Evolutionary conservation across 2,888 invertebrate species (phyloP), one percentile per base, ranked within the genome.

Genomic region (Cheilosia grossa): DNA sequence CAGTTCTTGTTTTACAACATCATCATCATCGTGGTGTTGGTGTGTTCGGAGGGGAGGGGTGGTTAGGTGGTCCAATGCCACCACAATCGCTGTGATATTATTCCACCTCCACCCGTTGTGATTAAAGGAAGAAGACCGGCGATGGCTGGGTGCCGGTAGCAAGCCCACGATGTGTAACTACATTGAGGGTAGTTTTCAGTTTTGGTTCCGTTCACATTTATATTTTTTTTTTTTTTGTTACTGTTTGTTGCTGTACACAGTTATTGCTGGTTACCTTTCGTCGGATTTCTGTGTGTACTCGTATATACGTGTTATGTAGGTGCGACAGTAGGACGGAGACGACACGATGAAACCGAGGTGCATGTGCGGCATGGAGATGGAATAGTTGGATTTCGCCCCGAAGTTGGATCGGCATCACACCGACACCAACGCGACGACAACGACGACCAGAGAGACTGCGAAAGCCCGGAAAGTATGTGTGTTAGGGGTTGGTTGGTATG

Each of bases 201-300:
- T 77, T 81, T 72, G 70, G 70, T 75, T 64, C 44, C 64, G 67
- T 75, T 80, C 67, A 67, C 33, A 56, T 9, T 51, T 40, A 37
- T 47, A 21, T 70, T 54, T 44, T 73, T 30, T 47, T 13, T 10
- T 58, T 56, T 27, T 30, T 40, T 73, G 66, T 59, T 69, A 24
- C 42, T 69, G 51, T 61, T 74, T 83, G 70, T 69, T 80, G 80
- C 47, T 74, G 70, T 83, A 80, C 83, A 83, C 80, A 79, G 80
- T 70, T 79, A 75, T 79, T 83, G 83, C 59, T 79, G 80, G 80
- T 80, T 85, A 85, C 75, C 85, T 85, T 85, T 85, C 49, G 66
- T 56, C 75, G 66, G 59, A 42, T 66, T 47, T 54, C 66, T 72
- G 59, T 75, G 74, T 82, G 51, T 78, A 44, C 69, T 63, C 56